Evolutionary conservation across 2,113 vertebrate genomes (phyloP).

Genomic region (Carassius carassius): DNA sequence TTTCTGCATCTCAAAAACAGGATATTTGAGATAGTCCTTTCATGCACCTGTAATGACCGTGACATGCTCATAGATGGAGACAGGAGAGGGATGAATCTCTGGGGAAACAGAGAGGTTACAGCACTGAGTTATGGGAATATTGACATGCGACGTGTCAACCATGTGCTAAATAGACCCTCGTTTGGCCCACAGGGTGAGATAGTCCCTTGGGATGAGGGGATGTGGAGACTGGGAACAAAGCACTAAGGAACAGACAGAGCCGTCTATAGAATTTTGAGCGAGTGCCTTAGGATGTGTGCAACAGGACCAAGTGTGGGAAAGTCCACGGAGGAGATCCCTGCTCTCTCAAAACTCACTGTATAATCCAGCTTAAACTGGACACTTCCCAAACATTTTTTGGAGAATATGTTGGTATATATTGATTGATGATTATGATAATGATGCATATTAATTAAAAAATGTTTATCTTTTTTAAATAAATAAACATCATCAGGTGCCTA

Average conservation of each 20-base stretch:
- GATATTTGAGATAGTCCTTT: slow-evolving; percentile 69
- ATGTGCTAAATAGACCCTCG: slow-evolving; percentile 46
- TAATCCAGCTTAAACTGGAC: background rate
- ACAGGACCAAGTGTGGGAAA: slow-evolving; percentile 59
- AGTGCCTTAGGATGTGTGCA: slow-evolving; percentile 59
- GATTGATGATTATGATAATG: background rate
- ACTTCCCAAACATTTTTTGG: background rate
- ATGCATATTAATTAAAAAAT: background rate
- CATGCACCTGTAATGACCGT: slow-evolving; percentile 53
- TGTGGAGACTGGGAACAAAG: slow-evolving; percentile 57
- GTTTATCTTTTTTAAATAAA: background rate
- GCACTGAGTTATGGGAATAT: slow-evolving; percentile 55
- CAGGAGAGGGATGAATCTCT: slow-evolving; percentile 48
- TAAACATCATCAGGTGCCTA: background rate
- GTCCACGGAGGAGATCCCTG: slow-evolving; percentile 10
- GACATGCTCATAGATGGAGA: slow-evolving; percentile 48
- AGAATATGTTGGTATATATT: background rate
- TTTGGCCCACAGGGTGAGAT: slow-evolving; percentile 53
- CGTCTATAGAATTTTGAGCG: slow-evolving; percentile 51
- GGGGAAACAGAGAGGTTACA: slow-evolving; percentile 35
- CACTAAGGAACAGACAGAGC: slow-evolving; percentile 40
- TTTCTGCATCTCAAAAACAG: slow-evolving; percentile 65
- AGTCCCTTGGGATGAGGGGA: slow-evolving; percentile 56
- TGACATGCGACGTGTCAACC: slow-evolving; percentile 55
- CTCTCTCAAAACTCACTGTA: slow-evolving; percentile 3